Percentiles rank a stretch among this genome's conserved stretches.
These are phyloP conservation scores for Macropodus opercularis DNA, from an alignment of 2,797 vertebrate species.

Conservation along the genomic window DNA sequence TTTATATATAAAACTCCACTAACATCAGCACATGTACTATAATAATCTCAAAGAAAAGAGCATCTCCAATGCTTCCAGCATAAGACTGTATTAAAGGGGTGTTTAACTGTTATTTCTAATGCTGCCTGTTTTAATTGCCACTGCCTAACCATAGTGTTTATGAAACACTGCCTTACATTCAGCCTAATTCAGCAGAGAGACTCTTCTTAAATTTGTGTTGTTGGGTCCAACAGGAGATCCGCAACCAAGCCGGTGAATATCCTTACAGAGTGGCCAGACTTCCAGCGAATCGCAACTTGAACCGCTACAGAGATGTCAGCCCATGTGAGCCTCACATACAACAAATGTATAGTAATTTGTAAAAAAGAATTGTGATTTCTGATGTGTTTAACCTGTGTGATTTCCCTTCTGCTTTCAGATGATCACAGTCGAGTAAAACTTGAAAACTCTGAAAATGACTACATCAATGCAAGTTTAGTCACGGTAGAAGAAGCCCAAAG, in stretches of 20 bases:
- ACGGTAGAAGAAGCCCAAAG: slow-evolving; percentile 91
- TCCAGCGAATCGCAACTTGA: slow-evolving; percentile 93
- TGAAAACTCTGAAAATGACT: slow-evolving; percentile 93
- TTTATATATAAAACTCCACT: no score
- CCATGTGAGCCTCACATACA: slow-evolving; percentile 92
- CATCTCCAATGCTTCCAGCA: background rate
- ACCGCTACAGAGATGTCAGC: slow-evolving; percentile 98
- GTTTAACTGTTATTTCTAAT: slow-evolving; percentile 9
- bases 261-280: slow-evolving; percentile 94
- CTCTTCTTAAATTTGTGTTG: slow-evolving; percentile 46
- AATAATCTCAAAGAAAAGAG: background rate
- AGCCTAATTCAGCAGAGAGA: background rate
- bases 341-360: background rate
- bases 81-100: background rate
- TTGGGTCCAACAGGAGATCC: slow-evolving; percentile 88
- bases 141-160: background rate
- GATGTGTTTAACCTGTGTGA: background rate
- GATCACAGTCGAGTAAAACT: slow-evolving; percentile 98
- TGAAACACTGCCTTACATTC: background rate
- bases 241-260: slow-evolving; percentile 91
- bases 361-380: background rate
- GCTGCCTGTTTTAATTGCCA: background rate
- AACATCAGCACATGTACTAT: no score
- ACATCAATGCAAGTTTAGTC: slow-evolving; percentile 96
- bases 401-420: slow-evolving; percentile 81